A percentile compares a stretch with the other conserved stretches of the same genome.
Conservation (phyloP, 2,113 vertebrate species). For the Grantiella picta region DNA sequence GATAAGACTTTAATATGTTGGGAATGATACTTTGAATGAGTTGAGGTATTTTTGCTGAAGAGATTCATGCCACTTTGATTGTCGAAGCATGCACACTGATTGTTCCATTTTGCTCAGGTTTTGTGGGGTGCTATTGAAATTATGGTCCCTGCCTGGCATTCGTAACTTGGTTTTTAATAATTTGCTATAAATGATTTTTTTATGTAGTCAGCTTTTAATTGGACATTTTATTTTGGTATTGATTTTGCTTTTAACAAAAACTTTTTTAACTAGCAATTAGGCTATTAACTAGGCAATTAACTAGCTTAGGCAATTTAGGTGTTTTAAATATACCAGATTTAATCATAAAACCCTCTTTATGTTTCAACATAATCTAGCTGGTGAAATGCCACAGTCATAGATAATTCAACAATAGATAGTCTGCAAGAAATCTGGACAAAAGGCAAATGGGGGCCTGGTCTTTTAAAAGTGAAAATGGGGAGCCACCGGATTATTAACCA, state of each 20-base stretch:
- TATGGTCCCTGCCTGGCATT: not conserved
- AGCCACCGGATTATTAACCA: not conserved
- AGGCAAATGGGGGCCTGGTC: not conserved
- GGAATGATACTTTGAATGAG: not conserved
- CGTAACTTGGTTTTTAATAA: not conserved
- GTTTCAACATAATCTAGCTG: not conserved
- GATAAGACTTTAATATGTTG: not conserved
- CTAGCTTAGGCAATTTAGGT: not conserved
- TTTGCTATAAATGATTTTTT: not conserved
- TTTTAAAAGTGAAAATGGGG: not conserved
- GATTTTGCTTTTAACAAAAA: not conserved
- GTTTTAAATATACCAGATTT: not conserved
- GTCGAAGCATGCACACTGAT: not conserved
- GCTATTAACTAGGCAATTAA: too few relatives aligned
- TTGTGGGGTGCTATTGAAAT: not conserved
- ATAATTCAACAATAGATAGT: not conserved
- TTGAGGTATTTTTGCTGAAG: not conserved
- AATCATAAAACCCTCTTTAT: not conserved
- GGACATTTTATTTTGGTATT: not conserved
- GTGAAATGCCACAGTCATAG: not conserved
- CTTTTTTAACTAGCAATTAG: not conserved
- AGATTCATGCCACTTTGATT: not conserved
- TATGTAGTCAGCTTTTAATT: not conserved
- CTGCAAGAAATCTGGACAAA: not conserved
- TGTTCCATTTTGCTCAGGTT: not conserved